Evolutionary conservation across 2,113 vertebrate species (phyloP).

Genomic region (Corynorhinus townsendii): DNA sequence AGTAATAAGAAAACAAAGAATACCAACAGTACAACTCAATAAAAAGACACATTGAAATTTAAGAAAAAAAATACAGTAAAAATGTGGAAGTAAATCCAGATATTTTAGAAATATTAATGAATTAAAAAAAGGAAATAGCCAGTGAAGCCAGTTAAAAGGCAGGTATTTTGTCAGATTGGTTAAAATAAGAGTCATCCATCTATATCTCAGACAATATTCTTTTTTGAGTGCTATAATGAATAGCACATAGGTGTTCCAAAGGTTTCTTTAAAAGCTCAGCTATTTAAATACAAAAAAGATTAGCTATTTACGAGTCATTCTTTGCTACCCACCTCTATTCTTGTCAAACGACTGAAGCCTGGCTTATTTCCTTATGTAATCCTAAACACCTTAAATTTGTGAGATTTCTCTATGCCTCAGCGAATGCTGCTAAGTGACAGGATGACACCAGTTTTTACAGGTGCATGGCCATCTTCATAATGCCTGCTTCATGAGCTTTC

Average conservation of each 20-base stretch:
- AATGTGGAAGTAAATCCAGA: not conserved
- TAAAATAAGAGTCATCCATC: not conserved
- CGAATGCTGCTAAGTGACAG: not conserved
- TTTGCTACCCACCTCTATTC: not conserved
- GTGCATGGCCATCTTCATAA: not conserved
- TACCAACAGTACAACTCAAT: not conserved
- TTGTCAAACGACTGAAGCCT: not conserved
- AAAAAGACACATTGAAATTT: not conserved
- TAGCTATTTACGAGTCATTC: not conserved
- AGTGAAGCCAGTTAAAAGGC: not conserved
- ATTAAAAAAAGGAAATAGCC: not conserved
- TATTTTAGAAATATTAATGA: not conserved
- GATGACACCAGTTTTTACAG: not conserved
- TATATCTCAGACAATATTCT: not conserved
- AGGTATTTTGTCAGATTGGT: not conserved
- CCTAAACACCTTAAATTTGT: not conserved
- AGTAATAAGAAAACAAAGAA: not conserved
- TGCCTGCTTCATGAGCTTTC: not conserved
- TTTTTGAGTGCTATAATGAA: conserved; percentile 9
- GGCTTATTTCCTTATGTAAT: not conserved
- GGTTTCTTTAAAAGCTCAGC: not conserved
- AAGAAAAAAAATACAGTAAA: not conserved
- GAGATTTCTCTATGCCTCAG: not conserved
- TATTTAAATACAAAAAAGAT: conserved; percentile 29
- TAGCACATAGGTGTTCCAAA: not conserved